Base-by-base conservation (phyloP, 1,140 invertebrate genomes). In the Kradibia gibbosae region DNA sequence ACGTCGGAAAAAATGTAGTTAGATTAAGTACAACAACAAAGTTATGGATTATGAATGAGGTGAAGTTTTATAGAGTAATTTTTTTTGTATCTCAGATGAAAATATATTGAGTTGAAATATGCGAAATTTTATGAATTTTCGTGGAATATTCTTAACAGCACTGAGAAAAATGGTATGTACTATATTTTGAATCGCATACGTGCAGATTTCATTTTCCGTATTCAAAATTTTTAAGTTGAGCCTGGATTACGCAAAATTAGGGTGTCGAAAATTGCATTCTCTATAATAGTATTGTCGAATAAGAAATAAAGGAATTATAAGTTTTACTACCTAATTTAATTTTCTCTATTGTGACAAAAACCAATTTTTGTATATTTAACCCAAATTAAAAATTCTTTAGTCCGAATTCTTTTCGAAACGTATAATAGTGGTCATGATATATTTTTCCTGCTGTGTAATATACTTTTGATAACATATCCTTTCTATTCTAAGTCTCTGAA, bases 81-180 rank as follows among this genome's bases (percentile, higher is more conserved):
- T 55, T 36, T 73, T 22, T 55, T 45, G 45, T 73, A 73, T 73
- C 13, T 34, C 48, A 8, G 5, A 36, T 73, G 28, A 31, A 55
- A 73, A 73, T 53, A 34, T 73, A 73, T 73, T 13, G 45, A 73
- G 28, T 45, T 55, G 45, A 31, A 22, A 73, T 73, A 53, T 73
- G n/a, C 15, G 48, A 73, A 50, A 73, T 55, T 34, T 50, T 20
- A 31, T 50, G 42, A 50, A 72, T 72, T 48, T 48, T 72, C 31
- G 10, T 72, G n/a, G 13, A 13, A 72, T 72, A 25, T 50, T 25
- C 57, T 60, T 71, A 17, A n/a, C 39, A 39, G 4, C 7, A 13
- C 7, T 22, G n/a, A 45, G 22, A 71, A 71, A 45, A 71, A 71
- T 45, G 5, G 1, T 50, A 25, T 50, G 13, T 31, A 50, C 11